Percentiles rank a stretch among this genome's conserved stretches.
These are phyloP conservation scores for Dinothrombium tinctorium DNA, from an alignment of 1,140 invertebrate genomes.

Conservation along the genomic window DNA sequence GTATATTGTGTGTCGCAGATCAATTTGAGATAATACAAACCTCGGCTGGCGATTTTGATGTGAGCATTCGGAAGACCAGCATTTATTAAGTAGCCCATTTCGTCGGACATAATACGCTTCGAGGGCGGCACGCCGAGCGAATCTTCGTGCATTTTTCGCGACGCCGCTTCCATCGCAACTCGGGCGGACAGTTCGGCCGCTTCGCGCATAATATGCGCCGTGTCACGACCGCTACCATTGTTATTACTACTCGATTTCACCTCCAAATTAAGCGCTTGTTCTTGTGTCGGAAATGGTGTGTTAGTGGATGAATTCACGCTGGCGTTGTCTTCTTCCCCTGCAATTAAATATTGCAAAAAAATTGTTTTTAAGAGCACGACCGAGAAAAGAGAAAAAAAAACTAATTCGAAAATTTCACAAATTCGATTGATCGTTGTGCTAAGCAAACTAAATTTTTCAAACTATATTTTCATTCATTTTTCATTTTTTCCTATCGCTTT, in stretches of 20 bases:
- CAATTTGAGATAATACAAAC: slow-evolving; percentile 31
- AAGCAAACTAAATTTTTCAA: no score
- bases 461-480: no score
- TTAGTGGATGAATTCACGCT: slow-evolving; percentile 14
- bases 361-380: no score
- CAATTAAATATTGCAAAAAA: slow-evolving; percentile 1
- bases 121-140: slow-evolving; percentile 17
- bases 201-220: neutral
- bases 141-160: slow-evolving; percentile 11
- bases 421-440: no score
- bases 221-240: slow-evolving; percentile 1
- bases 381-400: no score
- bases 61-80: slow-evolving; percentile 37
- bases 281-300: slow-evolving; percentile 22
- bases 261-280: slow-evolving; percentile 34
- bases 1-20: neutral
- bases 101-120: slow-evolving; percentile 24
- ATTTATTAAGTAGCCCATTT: slow-evolving; percentile 19
- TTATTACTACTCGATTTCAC: slow-evolving; percentile 19
- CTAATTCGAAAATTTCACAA: no score
- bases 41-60: slow-evolving; percentile 68
- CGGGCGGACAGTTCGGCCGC: slow-evolving; percentile 3
- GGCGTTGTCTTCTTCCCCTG: slow-evolving; percentile 17
- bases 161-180: neutral
- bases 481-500: no score